Base-by-base conservation (phyloP, 30 jellyfish, hydroid and myxozoan species). In the Turritopsis rubra region DNA sequence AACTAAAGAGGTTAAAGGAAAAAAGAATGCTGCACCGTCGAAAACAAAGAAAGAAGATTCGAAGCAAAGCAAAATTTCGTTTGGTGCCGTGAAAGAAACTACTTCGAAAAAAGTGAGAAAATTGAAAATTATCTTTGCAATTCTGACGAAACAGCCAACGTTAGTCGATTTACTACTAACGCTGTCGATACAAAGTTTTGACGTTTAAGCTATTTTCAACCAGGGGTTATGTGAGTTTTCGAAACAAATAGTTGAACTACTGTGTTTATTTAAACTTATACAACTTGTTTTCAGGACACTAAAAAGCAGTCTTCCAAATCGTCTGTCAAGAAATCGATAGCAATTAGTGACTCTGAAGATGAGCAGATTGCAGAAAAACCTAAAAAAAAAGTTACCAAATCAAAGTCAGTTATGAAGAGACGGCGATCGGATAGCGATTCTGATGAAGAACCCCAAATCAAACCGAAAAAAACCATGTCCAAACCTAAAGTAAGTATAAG, bases 371-470 rank as follows among this genome's bases (percentile, higher is more conserved):
- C 31, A 3, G 52, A n/a, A 22, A 72, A 72, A 72, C 7, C 81
- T 0, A 72, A 72, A 22, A 41, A 41, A 31, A n/a, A n/a, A n/a
- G n/a, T n/a, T n/a, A 72, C 30, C 22, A 53, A 26, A 26, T 72
- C 81, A 16, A 77, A 77, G 53, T 77, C 85, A 3, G 79, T 28
- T 0, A 23, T 25, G 0, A 77, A 77, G 85, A 53, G 85, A 29
- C 3, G 79, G n/a, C 72, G 41, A 24, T 77, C 85, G 20, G 79
- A 28, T n/a, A 60, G 71, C 53, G 85, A 77, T 23, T 29, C 85
- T 26, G 77, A 68, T 27, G 77, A 68, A 27, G 77, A 68, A 21
- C 19, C 73, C 28, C 28, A 68, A 68, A 23, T 16, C 28, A 68
- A 68, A 68, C 31, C 16, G 77, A 68, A 68, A 27, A 68, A 68